Evolutionary conservation across 2,888 invertebrate genomes (phyloP), one percentile per base, ranked within the genome.

Genomic region (Hoplodrina ambigua): DNA sequence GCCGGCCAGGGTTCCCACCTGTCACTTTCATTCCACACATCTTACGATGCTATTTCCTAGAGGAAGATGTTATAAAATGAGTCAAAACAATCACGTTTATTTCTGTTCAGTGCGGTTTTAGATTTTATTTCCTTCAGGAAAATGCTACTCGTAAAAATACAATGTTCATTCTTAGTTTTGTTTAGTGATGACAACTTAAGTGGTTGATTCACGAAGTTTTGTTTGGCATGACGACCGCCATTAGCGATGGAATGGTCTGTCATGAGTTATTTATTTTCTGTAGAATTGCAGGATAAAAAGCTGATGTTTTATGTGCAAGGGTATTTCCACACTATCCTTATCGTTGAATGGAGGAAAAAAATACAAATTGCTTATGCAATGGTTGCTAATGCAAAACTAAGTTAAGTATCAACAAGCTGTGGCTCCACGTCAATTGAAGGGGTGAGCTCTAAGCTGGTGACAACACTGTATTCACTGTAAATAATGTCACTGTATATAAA

Each of bases 1-100:
- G n/a, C 13, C 54, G 54, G 50, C 17, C 74, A 82, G 83, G 83
- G 85, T 50, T 82, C 56, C 72, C 61, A 74, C 59, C 54, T 71
- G 82, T 44, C 80, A 82, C 71, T 69, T 64, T 37, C 61, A 44
- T 72, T 72, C 57, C 68, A 67, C 69, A 64, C 57, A 55, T 80
- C 59, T 78, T 60, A 69, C 44, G n/a, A 63, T 55, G 41, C 25
- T 55, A 63, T 69, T 75, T 69, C 64, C 20, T 64, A 50, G n/a
- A 75, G 65, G 79, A 71, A 80, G 65, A 53, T 69, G 57, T 44
- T 41, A 46, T 61, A 52, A 68, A 67, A 62, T 55, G 15, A 49
- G 7, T 56, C 37, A 54, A 57, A 69, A 56, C 46, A 46, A 46
- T 41, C 46, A 49, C 52, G n/a, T 61, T 30, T 33, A 30, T 17